A percentile compares a stretch with the other conserved stretches of the same genome.
phyloP scores from a whole-genome alignment of 2,797 vertebrate species.

The Enteromius unitaeniatus region DNA sequence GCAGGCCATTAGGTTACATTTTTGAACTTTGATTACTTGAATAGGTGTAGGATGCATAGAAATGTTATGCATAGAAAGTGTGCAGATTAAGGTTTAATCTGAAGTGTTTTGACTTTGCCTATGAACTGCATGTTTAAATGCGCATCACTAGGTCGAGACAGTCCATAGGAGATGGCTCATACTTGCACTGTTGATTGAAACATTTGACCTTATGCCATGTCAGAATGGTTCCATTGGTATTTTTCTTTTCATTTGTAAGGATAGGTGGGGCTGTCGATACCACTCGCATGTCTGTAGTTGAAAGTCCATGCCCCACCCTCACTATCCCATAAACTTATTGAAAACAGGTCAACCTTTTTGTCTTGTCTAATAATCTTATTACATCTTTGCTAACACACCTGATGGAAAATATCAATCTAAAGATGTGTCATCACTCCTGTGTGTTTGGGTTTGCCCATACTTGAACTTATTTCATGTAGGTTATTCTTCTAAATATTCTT shows the following conservation, averaged over 20 bases:
- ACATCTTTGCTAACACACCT: constrained; percentile 31
- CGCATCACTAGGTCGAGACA: not conserved
- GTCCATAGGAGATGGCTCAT: constrained; percentile 3
- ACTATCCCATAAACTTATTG: constrained; percentile 18
- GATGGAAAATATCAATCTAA: constrained; percentile 33
- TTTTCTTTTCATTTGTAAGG: constrained; percentile 11
- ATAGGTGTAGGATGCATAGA: not conserved
- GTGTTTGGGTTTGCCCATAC: constrained; percentile 36
- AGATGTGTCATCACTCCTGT: constrained; percentile 24
- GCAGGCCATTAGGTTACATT: not conserved
- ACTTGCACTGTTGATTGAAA: not conserved
- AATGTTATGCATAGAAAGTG: not conserved
- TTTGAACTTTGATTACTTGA: not conserved
- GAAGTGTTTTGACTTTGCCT: not conserved
- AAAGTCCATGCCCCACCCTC: constrained; percentile 28
- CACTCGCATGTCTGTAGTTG: constrained; percentile 23
- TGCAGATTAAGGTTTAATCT: not conserved
- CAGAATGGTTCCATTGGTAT: constrained; percentile 5
- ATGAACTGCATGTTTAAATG: not conserved
- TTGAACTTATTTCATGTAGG: constrained; percentile 8
- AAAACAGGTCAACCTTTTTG: constrained; percentile 33
- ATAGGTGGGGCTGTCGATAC: constrained; percentile 25
- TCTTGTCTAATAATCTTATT: constrained; percentile 21
- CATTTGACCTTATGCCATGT: not conserved
- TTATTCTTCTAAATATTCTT: constrained; percentile 14